A percentile compares a stretch with the other conserved stretches of the same genome.
These are phyloP conservation scores for Autographa gamma DNA, from an alignment of 2,888 invertebrate species.

Conservation along the genomic window DNA sequence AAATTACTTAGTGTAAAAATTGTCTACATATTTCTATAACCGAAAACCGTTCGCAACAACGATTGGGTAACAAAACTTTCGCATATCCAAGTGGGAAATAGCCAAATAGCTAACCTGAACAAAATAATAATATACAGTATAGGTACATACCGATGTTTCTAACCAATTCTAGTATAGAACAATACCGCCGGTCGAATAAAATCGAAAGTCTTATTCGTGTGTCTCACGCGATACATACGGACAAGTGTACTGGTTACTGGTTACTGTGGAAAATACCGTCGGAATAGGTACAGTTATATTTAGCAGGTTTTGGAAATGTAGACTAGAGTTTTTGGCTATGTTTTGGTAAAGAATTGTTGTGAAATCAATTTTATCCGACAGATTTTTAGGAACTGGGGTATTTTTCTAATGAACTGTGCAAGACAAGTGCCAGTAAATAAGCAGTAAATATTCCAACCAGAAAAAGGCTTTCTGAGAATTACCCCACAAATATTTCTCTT, in stretches of 20 bases:
- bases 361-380: no score
- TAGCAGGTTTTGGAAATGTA: not conserved
- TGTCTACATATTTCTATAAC: not conserved
- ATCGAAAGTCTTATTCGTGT: slow-evolving; percentile 1
- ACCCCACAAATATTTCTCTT: no score
- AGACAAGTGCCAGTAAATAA: no score
- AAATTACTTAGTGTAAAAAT: no score
- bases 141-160: not conserved
- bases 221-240: not conserved
- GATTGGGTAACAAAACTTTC: slow-evolving; percentile 6
- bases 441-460: no score
- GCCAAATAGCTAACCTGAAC: not conserved
- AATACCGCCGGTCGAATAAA: slow-evolving; percentile 4
- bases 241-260: slow-evolving; percentile 1
- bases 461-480: no score
- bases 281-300: not conserved
- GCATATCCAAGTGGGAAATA: not conserved
- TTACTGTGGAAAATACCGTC: not conserved
- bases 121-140: not conserved
- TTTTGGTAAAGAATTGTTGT: not conserved
- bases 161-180: not conserved
- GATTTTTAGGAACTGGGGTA: no score
- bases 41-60: not conserved
- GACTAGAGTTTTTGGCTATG: not conserved
- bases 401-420: no score